Conservation (phyloP, 2,797 vertebrate genomes). For the Anableps anableps region DNA sequence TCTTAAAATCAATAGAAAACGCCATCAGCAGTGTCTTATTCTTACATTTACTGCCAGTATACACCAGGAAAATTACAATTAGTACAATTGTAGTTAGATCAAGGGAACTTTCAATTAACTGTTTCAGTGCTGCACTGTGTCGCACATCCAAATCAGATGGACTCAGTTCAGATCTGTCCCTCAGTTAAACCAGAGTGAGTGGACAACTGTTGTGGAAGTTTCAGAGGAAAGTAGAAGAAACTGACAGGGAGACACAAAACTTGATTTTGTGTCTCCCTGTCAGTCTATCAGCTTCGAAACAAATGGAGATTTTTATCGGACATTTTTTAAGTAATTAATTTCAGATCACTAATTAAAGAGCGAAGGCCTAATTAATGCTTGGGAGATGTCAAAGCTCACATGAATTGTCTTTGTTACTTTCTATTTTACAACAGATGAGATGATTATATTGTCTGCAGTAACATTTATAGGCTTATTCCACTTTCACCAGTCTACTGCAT, state of each 20-base stretch:
- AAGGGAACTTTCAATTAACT: slow-evolving; percentile 80
- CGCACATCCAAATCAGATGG: slow-evolving; percentile 68
- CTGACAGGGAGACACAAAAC: too few relatives aligned
- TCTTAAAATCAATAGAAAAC: slow-evolving; percentile 45
- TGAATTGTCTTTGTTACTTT: slow-evolving; percentile 46
- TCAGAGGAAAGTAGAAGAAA: slow-evolving; percentile 17
- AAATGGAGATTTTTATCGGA: slow-evolving; percentile 71
- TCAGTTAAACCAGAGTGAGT: slow-evolving; percentile 65
- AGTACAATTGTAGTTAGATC: slow-evolving; percentile 76
- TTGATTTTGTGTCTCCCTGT: slow-evolving; percentile 43
- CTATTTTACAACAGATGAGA: slow-evolving; percentile 50
- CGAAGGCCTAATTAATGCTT: slow-evolving; percentile 66
- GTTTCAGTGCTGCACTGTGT: slow-evolving; percentile 39
- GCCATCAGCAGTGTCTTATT: slow-evolving; percentile 49
- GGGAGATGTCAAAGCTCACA: slow-evolving; percentile 43
- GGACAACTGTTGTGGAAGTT: slow-evolving; percentile 48
- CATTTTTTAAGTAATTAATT: slow-evolving; percentile 74
- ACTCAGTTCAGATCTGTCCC: slow-evolving; percentile 59
- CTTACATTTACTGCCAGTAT: slow-evolving; percentile 64
- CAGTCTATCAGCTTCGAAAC: slow-evolving; percentile 64
- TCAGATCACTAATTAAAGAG: slow-evolving; percentile 69
- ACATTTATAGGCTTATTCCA: slow-evolving; percentile 46
- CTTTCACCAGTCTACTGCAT: slow-evolving; percentile 33
- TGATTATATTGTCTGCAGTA: slow-evolving; percentile 44
- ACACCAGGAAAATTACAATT: slow-evolving; percentile 77